phyloP scores from a whole-genome alignment of 2,797 vertebrate species.

The Morus bassanus region DNA sequence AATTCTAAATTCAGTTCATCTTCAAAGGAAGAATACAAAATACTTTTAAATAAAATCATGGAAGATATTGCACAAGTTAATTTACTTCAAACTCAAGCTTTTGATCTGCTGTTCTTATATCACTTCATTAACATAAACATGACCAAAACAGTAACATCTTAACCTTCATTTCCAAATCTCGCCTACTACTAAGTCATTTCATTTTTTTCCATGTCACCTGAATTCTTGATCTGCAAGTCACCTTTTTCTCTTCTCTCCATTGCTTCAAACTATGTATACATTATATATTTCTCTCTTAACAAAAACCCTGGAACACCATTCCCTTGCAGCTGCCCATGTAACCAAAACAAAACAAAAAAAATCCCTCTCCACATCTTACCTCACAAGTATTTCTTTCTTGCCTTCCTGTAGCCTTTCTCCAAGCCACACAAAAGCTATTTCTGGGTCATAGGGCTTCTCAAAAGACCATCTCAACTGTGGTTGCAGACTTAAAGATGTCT shows the following conservation, averaged over 20 bases:
- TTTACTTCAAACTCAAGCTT: not conserved
- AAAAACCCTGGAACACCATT: not conserved
- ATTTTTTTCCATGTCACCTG: not conserved
- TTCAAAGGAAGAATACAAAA: constrained; percentile 13
- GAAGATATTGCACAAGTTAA: not conserved
- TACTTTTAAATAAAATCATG: not conserved
- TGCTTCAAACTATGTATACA: not conserved
- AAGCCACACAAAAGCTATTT: not conserved
- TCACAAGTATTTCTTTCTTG: not conserved
- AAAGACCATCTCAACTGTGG: not conserved
- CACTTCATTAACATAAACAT: not conserved
- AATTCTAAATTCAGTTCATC: not conserved
- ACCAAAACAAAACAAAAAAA: not conserved
- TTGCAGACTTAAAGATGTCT: not conserved
- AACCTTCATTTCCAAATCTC: not conserved
- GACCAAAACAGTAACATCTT: not conserved
- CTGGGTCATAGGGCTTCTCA: not conserved
- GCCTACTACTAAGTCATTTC: not conserved
- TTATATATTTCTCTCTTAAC: not conserved
- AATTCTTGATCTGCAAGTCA: not conserved
- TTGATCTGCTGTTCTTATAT: constrained; percentile 5
- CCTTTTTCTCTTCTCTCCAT: not conserved
- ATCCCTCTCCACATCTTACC: not conserved
- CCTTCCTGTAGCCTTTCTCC: not conserved
- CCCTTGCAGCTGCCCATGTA: not conserved